Percentiles rank a stretch among this genome's conserved stretches.
phyloP scores from a whole-genome alignment of 2,888 invertebrate genomes.

The Leptura quadrifasciata region DNA sequence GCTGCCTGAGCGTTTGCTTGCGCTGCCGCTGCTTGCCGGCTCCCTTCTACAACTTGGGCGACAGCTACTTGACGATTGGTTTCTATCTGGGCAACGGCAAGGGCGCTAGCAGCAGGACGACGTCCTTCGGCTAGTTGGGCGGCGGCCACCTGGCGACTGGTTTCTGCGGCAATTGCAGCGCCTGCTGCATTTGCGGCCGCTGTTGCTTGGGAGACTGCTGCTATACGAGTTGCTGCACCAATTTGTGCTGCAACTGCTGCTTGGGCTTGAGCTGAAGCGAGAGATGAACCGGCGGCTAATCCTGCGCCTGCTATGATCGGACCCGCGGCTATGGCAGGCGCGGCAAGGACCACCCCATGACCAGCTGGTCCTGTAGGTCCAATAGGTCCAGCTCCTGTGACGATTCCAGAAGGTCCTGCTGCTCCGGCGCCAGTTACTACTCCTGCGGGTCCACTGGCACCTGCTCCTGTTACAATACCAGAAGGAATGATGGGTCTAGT shows the following conservation, averaged over 20 bases:
- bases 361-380: conserved; percentile 50
- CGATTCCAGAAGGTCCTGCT: conserved; percentile 40
- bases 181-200: conserved; percentile 29
- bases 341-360: conserved; percentile 30
- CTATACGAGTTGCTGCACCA: conserved; percentile 14
- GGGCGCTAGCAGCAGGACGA: conserved; percentile 6
- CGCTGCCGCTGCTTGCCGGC: conserved; percentile 20
- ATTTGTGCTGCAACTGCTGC: conserved; percentile 11
- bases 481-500: conserved; percentile 38
- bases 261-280: conserved; percentile 12
- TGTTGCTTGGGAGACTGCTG: conserved; percentile 11
- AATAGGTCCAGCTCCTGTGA: conserved; percentile 37
- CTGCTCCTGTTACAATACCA: conserved; percentile 53
- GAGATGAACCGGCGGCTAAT: neutral
- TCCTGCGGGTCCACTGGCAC: conserved; percentile 49
- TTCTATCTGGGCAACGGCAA: conserved; percentile 22
- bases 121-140: conserved; percentile 30
- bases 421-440: conserved; percentile 34
- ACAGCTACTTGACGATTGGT: conserved; percentile 18
- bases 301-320: conserved; percentile 16
- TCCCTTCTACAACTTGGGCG: conserved; percentile 21
- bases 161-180: conserved; percentile 31
- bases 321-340: neutral
- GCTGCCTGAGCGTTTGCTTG: neutral
- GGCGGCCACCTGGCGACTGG: conserved; percentile 19